Evolutionary conservation across 1,140 invertebrate species (phyloP).

Genomic region (Mylabris phalerata): DNA sequence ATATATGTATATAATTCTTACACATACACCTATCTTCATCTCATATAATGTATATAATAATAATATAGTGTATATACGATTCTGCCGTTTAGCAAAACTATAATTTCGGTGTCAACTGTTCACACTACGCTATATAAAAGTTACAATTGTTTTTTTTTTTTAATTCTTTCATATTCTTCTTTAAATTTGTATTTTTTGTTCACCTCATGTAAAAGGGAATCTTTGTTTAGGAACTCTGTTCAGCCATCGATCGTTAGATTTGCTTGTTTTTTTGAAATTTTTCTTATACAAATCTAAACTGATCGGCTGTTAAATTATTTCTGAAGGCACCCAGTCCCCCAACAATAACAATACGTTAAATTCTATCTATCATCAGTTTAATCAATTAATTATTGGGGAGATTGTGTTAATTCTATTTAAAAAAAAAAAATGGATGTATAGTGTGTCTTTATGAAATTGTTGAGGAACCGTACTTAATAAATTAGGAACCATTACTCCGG

Average conservation of each 20-base stretch:
- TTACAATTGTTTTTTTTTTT: conserved; percentile 32
- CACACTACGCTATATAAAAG: conserved; percentile 38
- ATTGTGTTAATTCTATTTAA: no score
- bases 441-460: conserved; percentile 29
- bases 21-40: conserved; percentile 33
- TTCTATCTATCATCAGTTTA: no score
- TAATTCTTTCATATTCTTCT: conserved; percentile 13
- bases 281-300: conserved; percentile 1
- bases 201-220: conserved; percentile 32
- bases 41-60: conserved; percentile 19
- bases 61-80: conserved; percentile 35
- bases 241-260: conserved; percentile 26
- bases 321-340: conserved; percentile 43
- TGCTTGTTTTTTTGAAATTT: background rate
- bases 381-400: no score
- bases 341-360: conserved; percentile 31
- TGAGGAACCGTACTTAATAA: conserved; percentile 39
- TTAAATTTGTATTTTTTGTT: conserved; percentile 24
- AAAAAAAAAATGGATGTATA: no score
- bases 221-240: conserved; percentile 41
- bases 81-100: conserved; percentile 39
- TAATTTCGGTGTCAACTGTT: conserved; percentile 36
- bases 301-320: conserved; percentile 31
- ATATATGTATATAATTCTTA: conserved; percentile 23
- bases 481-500: conserved; percentile 41